Percentiles rank a stretch among this genome's conserved stretches.
These are phyloP conservation scores for Pterostichus madidus DNA, from an alignment of 2,888 invertebrate genomes.

Conservation along the genomic window DNA sequence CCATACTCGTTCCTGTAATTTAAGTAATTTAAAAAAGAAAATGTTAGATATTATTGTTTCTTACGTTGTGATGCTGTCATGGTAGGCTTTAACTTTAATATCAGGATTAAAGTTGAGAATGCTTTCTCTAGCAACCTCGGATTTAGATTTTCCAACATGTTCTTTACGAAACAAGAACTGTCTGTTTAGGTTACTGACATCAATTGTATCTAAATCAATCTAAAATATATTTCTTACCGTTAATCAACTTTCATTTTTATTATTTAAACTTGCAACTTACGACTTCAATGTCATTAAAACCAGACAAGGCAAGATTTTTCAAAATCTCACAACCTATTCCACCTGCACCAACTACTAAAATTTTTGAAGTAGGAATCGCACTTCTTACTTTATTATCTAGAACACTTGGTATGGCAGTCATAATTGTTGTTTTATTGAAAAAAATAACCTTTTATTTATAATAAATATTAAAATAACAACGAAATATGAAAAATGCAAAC, in stretches of 20 bases:
- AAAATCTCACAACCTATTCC: constrained; percentile 99
- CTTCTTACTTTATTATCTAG: constrained; percentile 83
- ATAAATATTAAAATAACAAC: constrained; percentile 44
- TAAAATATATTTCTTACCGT: constrained; percentile 77
- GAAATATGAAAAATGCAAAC: constrained; percentile 44
- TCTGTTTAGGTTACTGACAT: constrained; percentile 98
- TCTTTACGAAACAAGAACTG: constrained; percentile 99
- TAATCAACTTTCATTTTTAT: neutral
- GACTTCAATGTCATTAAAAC: constrained; percentile 95
- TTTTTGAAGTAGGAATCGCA: constrained; percentile 84
- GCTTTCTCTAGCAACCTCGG: constrained; percentile 93
- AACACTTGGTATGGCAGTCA: constrained; percentile 83
- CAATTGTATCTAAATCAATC: constrained; percentile 99
- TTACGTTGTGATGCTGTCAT: constrained; percentile 96
- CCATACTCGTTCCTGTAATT: constrained; percentile 91
- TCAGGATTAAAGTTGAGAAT: constrained; percentile 93
- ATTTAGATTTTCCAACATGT: constrained; percentile 98
- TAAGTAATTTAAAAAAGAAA: constrained; percentile 56
- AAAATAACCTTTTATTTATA: constrained; percentile 26
- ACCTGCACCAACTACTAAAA: constrained; percentile 96
- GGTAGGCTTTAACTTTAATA: constrained; percentile 92
- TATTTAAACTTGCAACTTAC: constrained; percentile 81
- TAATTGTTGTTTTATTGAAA: constrained; percentile 52
- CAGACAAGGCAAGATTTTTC: constrained; percentile 97
- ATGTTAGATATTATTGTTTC: constrained; percentile 70